Conservation (phyloP, 2,888 invertebrate species). For the Uloborus plumipes region DNA sequence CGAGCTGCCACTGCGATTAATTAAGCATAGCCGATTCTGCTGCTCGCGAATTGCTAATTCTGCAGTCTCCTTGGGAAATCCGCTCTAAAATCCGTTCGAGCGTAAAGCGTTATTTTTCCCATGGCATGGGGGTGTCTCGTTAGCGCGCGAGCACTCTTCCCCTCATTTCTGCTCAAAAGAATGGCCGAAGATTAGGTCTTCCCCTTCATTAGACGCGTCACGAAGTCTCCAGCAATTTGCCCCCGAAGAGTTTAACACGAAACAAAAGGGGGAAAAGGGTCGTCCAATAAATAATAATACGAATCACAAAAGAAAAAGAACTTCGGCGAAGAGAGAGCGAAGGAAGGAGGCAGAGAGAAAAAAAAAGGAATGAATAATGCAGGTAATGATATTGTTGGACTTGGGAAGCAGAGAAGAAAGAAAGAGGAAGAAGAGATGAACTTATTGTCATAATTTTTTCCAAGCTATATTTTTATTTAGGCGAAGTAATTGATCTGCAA, state of each 20-base stretch:
- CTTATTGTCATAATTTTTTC: constrained; percentile 47
- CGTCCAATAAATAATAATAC: constrained; percentile 20
- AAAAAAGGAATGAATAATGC: constrained; percentile 51
- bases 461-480: constrained; percentile 45
- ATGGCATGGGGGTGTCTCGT: constrained; percentile 37
- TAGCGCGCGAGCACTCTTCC: constrained; percentile 23
- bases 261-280: constrained; percentile 45
- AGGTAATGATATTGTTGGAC: constrained; percentile 63
- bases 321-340: constrained; percentile 2
- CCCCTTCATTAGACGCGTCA: constrained; percentile 59
- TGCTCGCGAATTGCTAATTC: constrained; percentile 52
- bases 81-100: constrained; percentile 41
- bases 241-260: constrained; percentile 40
- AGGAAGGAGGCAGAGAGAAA: constrained; percentile 1
- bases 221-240: constrained; percentile 57
- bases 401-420: constrained; percentile 13
- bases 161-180: constrained; percentile 27
- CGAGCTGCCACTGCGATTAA: constrained; percentile 30
- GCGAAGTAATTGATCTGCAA: constrained; percentile 60
- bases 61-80: constrained; percentile 25
- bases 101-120: constrained; percentile 39
- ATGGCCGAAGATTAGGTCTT: constrained; percentile 47
- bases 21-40: constrained; percentile 35
- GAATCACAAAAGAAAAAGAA: constrained; percentile 8
- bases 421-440: constrained; percentile 4